Evolutionary conservation across 2,113 vertebrate species (phyloP).

Genomic region (Delphinus delphis): DNA sequence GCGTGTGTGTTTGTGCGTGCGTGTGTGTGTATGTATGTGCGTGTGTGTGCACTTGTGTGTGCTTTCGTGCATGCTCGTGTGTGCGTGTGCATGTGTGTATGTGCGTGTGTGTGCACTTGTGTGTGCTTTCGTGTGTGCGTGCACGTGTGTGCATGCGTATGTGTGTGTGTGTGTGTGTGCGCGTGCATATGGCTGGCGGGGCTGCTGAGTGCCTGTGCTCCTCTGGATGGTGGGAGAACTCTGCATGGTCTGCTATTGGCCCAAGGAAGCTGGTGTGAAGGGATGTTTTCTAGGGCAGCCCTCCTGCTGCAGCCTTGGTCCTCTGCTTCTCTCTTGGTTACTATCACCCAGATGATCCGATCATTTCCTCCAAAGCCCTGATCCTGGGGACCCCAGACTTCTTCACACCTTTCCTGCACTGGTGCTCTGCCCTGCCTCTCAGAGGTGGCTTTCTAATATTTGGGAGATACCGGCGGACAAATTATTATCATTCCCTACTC

Average conservation of each 20-base stretch:
- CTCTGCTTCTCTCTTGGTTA: neutral
- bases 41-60: too few relatives aligned
- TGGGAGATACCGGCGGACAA: neutral
- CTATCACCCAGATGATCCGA: neutral
- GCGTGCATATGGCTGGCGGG: too few relatives aligned
- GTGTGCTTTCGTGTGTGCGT: too few relatives aligned
- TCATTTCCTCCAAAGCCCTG: neutral
- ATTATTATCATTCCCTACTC: neutral
- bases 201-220: neutral
- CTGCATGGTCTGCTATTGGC: neutral
- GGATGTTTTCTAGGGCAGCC: neutral
- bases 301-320: too few relatives aligned
- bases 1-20: fast-evolving
- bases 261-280: fast-evolving
- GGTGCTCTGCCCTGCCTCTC: too few relatives aligned
- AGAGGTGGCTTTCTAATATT: neutral
- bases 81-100: too few relatives aligned
- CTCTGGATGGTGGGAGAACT: fast-evolving
- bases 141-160: too few relatives aligned
- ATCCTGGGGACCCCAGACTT: neutral
- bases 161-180: neutral
- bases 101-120: too few relatives aligned
- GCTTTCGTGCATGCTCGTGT: fast-evolving
- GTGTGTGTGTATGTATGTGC: too few relatives aligned
- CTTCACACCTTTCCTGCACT: neutral